Base-by-base conservation (phyloP, 1,140 invertebrate genomes). In the Paracyclopina nana region DNA sequence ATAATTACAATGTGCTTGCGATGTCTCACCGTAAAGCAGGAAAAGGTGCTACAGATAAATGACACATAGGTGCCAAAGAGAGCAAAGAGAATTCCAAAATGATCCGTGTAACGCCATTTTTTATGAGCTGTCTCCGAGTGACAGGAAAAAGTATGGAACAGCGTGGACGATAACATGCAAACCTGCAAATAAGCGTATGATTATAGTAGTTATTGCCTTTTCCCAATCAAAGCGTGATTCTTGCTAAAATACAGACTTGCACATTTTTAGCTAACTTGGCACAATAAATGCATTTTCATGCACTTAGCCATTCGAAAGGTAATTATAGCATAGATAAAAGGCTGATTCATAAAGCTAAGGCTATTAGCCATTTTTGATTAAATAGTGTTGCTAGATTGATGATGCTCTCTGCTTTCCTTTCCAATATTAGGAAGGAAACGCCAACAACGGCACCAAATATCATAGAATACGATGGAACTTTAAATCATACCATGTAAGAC, bases 71-170 rank as follows among this genome's bases (percentile, higher is more conserved):
- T 38, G 34, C 34, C 34, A 9, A 38, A 38, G n/a, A 38, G 34
- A 8, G 34, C 34, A 38, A 38, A 38, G 34, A 38, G 20, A 38
- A 38, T 38, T n/a, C 34, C 34, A 8, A 38, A 38, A 38, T 38
- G 34, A 38, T 38, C 34, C 14, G 20, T 16, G 14, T 38, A 20
- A 2, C 14, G 34, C 34, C 34, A 38, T n/a, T n/a, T 16, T 9
- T 38, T 38, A 20, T 38, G 34, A 20, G 34, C 34, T 16, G 14
- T 38, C 34, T 38, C 34, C 14, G 34, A 38, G 34, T 38, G 34
- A 20, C 34, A 38, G 5, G 34, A 38, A 8, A 38, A 38, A 5
- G 34, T 38, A 8, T 38, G 34, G 34, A 38, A 38, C 14, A 38
- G 34, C 14, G n/a, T 38, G n/a, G 34, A 38, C 9, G 34, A 38